These are phyloP conservation scores for Lutraria lutraria DNA, from an alignment of 2,888 invertebrate genomes.

Conservation along the genomic window DNA sequence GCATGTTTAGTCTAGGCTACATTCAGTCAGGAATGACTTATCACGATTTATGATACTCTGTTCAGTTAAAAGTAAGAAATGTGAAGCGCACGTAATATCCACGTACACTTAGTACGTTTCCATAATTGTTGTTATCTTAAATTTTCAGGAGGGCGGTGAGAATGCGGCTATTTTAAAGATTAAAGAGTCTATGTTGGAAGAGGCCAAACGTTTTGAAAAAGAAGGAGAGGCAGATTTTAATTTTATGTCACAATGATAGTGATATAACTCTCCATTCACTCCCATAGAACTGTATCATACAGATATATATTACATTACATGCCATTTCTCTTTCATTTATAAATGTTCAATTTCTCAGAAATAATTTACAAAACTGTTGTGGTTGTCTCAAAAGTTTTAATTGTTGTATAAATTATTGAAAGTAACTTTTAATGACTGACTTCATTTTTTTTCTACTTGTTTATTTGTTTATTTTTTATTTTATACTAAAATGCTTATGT, in stretches of 20 bases:
- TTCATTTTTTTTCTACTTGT: background rate
- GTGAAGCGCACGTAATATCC: conserved; percentile 6
- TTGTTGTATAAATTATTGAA: background rate
- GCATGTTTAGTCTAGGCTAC: conserved; percentile 9
- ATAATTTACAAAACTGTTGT: conserved; percentile 11
- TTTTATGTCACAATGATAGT: conserved; percentile 82
- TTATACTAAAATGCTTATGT: conserved; percentile 16
- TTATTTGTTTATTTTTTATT: background rate
- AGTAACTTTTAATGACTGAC: background rate
- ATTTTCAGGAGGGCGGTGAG: conserved; percentile 91
- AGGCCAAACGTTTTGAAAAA: conserved; percentile 94
- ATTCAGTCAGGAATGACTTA: background rate
- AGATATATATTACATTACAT: conserved; percentile 15
- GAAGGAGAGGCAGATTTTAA: conserved; percentile 82
- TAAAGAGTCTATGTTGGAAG: conserved; percentile 99
- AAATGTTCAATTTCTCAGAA: conserved; percentile 7
- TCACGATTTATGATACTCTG: background rate
- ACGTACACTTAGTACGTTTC: conserved; percentile 38
- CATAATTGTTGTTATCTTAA: conserved; percentile 66
- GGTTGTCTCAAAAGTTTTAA: background rate
- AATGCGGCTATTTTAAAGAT: conserved; percentile 99
- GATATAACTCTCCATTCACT: conserved; percentile 32
- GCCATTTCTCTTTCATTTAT: conserved; percentile 23
- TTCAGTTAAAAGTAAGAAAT: background rate
- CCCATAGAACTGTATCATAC: conserved; percentile 6